Evolutionary conservation across 2,888 invertebrate species (phyloP).

Genomic region (Eupithecia pulchellata): DNA sequence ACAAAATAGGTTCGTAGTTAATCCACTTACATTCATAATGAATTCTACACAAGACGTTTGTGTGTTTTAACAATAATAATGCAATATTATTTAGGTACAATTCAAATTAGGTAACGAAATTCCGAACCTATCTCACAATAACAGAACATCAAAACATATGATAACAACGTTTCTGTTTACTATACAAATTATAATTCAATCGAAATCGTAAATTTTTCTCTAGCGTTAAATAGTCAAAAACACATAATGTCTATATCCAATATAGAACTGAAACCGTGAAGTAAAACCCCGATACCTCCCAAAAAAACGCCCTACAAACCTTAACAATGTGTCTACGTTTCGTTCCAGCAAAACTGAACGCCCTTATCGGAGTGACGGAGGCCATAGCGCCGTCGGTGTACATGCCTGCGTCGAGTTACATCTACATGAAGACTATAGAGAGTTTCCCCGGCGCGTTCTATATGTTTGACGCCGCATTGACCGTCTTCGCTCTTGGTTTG

Average conservation of each 20-base stretch:
- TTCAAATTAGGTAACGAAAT: no score
- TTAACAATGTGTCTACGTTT: background rate
- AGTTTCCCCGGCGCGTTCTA: constrained; percentile 85
- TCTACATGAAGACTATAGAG: constrained; percentile 81
- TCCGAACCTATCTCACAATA: no score
- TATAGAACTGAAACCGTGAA: no score
- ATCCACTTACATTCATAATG: no score
- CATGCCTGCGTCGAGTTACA: constrained; percentile 83
- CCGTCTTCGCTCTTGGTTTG: constrained; percentile 71
- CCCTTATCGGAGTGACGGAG: constrained; percentile 85
- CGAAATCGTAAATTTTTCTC: no score
- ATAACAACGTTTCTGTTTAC: background rate
- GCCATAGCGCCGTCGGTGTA: constrained; percentile 84
- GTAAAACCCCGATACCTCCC: background rate
- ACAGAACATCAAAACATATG: background rate
- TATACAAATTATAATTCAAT: no score
- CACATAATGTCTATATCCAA: no score
- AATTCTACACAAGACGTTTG: no score
- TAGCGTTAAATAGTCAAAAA: no score
- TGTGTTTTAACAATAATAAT: background rate
- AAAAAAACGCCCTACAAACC: background rate
- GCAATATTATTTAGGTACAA: no score
- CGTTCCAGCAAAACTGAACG: constrained; percentile 77
- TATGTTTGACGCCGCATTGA: constrained; percentile 80
- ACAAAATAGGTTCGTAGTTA: no score